Conservation (phyloP, 2,888 invertebrate genomes). For the Octodonta nipae region DNA sequence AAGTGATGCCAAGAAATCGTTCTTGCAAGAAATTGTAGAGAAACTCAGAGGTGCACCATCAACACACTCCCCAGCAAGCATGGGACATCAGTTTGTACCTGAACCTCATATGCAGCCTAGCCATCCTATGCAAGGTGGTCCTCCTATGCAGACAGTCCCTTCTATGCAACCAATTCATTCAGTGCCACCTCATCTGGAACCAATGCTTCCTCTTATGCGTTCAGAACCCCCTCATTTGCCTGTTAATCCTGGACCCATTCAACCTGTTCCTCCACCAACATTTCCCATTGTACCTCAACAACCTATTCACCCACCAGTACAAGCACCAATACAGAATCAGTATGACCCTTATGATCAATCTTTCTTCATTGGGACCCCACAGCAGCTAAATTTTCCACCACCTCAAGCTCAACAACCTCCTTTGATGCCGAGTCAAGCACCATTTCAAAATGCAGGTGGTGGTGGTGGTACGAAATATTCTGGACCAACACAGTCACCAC, state of each 20-base stretch:
- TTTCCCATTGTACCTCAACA: not conserved
- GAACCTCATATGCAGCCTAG: no score
- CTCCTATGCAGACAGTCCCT: constrained; percentile 10
- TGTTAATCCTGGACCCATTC: no score
- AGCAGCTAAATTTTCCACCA: not conserved
- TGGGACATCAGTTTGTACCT: not conserved
- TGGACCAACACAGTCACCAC: not conserved
- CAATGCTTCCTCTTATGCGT: no score
- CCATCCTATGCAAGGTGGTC: constrained; percentile 9
- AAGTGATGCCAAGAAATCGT: constrained; percentile 22
- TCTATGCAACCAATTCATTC: not conserved
- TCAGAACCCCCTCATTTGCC: no score
- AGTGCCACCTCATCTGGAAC: constrained; percentile 15
- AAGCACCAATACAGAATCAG: constrained; percentile 2
- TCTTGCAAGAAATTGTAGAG: constrained; percentile 31
- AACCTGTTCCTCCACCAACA: constrained; percentile 10
- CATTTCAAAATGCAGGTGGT: no score
- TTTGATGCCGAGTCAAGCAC: not conserved
- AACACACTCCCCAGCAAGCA: constrained; percentile 1
- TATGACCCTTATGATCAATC: constrained; percentile 26
- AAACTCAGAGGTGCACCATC: constrained; percentile 23
- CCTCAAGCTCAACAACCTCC: constrained; percentile 1
- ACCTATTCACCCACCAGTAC: not conserved
- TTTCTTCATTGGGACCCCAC: constrained; percentile 25
- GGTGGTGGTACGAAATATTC: no score